Conservation (phyloP, 1,140 invertebrate species). For the Heliconius eleuchia region DNA sequence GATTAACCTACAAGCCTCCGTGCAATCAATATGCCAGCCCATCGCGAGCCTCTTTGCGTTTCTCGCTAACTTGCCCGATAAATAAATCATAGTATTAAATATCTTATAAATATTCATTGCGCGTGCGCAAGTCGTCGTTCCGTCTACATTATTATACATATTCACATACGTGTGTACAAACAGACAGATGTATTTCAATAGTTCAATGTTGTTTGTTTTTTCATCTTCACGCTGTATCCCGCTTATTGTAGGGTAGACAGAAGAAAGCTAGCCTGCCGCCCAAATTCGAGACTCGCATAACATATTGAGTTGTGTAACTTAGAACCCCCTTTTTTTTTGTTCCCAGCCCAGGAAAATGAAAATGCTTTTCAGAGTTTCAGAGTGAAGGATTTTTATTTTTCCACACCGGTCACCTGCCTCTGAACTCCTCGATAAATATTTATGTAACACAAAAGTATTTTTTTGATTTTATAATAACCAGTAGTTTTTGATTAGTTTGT, state of each 20-base stretch:
- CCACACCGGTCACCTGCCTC: too few species aligned
- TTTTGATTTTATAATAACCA: neutral
- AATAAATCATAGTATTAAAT: conserved; percentile 41
- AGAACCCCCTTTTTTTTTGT: too few species aligned
- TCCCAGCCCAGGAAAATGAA: too few species aligned
- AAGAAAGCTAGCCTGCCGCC: too few species aligned
- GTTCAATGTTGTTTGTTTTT: neutral
- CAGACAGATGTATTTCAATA: neutral
- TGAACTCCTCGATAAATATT: neutral
- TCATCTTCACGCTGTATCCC: too few species aligned
- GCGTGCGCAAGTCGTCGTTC: conserved; percentile 25
- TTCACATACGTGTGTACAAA: neutral
- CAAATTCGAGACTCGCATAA: too few species aligned
- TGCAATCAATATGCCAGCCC: conserved; percentile 17
- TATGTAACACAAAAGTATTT: too few species aligned
- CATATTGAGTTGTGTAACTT: too few species aligned
- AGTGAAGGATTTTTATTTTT: too few species aligned
- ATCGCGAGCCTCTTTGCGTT: conserved; percentile 33
- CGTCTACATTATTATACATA: conserved; percentile 17
- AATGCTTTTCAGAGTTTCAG: too few species aligned
- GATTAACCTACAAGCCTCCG: neutral
- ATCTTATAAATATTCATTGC: conserved; percentile 39
- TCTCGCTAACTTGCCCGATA: conserved; percentile 26
- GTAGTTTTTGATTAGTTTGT: too few species aligned
- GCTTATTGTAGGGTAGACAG: too few species aligned